These are phyloP conservation scores for Eupithecia vulgata DNA, from an alignment of 2,888 invertebrate species.

Conservation along the genomic window DNA sequence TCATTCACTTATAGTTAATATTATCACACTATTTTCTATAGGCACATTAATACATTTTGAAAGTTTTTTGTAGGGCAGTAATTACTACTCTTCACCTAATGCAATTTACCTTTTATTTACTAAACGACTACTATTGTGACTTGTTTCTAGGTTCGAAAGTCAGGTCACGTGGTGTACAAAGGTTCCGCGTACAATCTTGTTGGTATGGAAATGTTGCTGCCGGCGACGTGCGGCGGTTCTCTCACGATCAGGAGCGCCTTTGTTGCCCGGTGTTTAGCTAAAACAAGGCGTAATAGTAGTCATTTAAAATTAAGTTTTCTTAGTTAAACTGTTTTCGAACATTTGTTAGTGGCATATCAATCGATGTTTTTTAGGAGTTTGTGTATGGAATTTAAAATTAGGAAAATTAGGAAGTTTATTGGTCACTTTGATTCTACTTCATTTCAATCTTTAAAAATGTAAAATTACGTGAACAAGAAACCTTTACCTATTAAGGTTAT, in stretches of 20 bases:
- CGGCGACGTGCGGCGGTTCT: conserved; percentile 61
- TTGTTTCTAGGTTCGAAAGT: neutral
- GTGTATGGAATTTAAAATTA: neutral
- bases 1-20: neutral
- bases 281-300: conserved; percentile 14
- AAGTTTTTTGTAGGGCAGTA: neutral
- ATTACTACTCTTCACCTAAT: neutral
- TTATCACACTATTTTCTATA: conserved; percentile 6
- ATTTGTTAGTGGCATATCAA: neutral
- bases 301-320: neutral
- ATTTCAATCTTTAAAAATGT: neutral
- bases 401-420: neutral
- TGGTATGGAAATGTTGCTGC: conserved; percentile 68
- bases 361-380: neutral
- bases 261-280: conserved; percentile 69
- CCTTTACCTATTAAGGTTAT: neutral
- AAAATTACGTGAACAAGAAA: neutral
- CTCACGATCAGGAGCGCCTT: conserved; percentile 62
- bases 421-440: neutral
- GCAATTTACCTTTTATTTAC: neutral
- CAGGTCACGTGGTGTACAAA: conserved; percentile 70
- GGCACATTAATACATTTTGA: neutral
- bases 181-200: conserved; percentile 76
- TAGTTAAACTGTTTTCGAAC: neutral
- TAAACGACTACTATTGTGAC: neutral